These are phyloP conservation scores for Amblyjoppa fuscipennis DNA, from an alignment of 2,888 invertebrate genomes.

Conservation along the genomic window DNA sequence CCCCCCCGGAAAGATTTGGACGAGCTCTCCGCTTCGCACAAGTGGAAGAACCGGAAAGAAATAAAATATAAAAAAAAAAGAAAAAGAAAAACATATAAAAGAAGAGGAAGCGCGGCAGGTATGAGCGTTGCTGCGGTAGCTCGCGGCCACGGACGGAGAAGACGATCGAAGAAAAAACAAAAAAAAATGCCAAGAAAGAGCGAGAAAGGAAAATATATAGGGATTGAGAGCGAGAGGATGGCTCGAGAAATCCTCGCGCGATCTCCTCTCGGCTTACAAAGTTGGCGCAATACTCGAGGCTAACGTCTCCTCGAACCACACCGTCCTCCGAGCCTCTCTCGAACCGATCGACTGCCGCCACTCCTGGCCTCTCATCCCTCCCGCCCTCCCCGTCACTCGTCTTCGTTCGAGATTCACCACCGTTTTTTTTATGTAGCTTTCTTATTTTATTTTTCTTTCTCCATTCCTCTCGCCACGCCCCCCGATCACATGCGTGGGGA, in stretches of 20 bases:
- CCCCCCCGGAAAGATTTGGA: conserved; percentile 65
- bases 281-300: conserved; percentile 81
- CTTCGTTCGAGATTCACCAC: conserved; percentile 59
- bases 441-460: conserved; percentile 24
- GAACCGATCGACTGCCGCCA: conserved; percentile 30
- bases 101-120: conserved; percentile 14
- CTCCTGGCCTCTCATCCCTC: conserved; percentile 28
- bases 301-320: conserved; percentile 64
- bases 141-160: background rate
- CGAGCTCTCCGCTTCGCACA: conserved; percentile 19
- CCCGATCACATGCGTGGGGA: conserved; percentile 73
- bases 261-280: conserved; percentile 82
- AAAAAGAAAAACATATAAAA: background rate
- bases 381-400: conserved; percentile 50
- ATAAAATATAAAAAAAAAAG: background rate
- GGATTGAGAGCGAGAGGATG: conserved; percentile 56
- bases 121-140: background rate
- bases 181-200: conserved; percentile 4
- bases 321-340: background rate
- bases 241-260: conserved; percentile 79
- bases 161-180: conserved; percentile 5
- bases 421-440: background rate
- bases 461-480: conserved; percentile 62
- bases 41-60: conserved; percentile 17
- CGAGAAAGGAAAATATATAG: conserved; percentile 53